Conservation (phyloP, 2,888 invertebrate genomes). For the Drosophila helvetica region DNA sequence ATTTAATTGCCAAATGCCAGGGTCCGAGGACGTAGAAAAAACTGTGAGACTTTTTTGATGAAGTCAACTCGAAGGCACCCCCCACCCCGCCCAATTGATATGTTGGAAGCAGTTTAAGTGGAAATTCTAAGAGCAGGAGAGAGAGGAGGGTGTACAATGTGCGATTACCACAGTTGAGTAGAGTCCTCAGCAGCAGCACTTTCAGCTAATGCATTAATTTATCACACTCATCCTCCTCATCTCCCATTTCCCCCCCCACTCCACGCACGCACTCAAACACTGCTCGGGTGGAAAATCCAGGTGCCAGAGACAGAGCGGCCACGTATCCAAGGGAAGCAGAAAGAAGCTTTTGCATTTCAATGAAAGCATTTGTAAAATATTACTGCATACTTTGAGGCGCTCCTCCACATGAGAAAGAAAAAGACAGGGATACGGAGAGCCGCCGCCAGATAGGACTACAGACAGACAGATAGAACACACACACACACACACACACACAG, state of each 20-base stretch:
- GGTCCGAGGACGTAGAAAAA: conserved; percentile 26
- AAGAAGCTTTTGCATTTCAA: conserved; percentile 58
- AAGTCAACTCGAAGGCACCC: conserved; percentile 32
- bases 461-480: background rate
- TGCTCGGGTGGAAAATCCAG: conserved; percentile 37
- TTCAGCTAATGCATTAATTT: conserved; percentile 46
- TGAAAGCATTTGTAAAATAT: conserved; percentile 63
- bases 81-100: conserved; percentile 13
- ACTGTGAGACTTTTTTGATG: conserved; percentile 55
- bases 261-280: conserved; percentile 7
- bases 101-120: background rate
- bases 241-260: conserved; percentile 4
- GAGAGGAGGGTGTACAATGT: conserved; percentile 8
- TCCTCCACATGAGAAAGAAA: background rate
- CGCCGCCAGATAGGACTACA: background rate
- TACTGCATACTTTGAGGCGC: conserved; percentile 54
- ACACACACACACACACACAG: conserved; percentile 12
- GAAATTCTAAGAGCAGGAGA: background rate
- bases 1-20: conserved; percentile 73
- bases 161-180: conserved; percentile 48
- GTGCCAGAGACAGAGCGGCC: conserved; percentile 36
- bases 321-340: conserved; percentile 50
- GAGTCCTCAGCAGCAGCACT: conserved; percentile 18
- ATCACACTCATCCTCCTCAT: conserved; percentile 38
- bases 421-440: conserved; percentile 13